These are phyloP conservation scores for Mobula hypostoma DNA, from an alignment of 2,113 vertebrate genomes.

Conservation along the genomic window DNA sequence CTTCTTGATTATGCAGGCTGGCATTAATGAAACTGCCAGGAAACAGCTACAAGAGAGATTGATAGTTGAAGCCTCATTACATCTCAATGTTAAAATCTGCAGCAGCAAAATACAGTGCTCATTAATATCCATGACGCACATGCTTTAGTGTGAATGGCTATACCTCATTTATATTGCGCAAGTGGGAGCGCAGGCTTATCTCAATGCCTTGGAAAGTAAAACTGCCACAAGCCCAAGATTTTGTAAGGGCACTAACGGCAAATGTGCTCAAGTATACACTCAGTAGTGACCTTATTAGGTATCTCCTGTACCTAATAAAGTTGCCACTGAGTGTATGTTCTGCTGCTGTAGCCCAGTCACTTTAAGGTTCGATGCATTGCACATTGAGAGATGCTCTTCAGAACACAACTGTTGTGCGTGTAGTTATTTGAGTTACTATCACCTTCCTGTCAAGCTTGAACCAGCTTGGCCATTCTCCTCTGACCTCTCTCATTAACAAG, in stretches of 20 bases:
- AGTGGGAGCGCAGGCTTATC: not conserved
- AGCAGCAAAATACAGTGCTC: not conserved
- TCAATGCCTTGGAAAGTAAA: not conserved
- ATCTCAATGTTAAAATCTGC: not conserved
- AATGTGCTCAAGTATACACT: not conserved
- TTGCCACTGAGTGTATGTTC: no score
- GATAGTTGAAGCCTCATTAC: not conserved
- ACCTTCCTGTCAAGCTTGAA: no score
- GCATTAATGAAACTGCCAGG: slow-evolving; percentile 11
- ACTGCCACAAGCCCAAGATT: not conserved
- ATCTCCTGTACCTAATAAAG: no score
- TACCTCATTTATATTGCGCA: not conserved
- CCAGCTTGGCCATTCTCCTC: no score
- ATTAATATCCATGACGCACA: not conserved
- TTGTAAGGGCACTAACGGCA: not conserved
- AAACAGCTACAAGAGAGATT: not conserved
- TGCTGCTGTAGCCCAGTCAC: no score
- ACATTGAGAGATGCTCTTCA: no score
- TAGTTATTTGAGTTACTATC: no score
- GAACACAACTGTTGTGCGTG: no score
- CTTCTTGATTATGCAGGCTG: not conserved
- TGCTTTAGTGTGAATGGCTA: not conserved
- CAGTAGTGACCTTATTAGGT: no score
- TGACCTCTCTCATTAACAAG: no score
- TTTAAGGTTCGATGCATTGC: no score